A percentile compares a stretch with the other conserved stretches of the same genome.
These are phyloP conservation scores for Podarcis raffonei DNA, from an alignment of 2,113 vertebrate genomes.

Conservation along the genomic window DNA sequence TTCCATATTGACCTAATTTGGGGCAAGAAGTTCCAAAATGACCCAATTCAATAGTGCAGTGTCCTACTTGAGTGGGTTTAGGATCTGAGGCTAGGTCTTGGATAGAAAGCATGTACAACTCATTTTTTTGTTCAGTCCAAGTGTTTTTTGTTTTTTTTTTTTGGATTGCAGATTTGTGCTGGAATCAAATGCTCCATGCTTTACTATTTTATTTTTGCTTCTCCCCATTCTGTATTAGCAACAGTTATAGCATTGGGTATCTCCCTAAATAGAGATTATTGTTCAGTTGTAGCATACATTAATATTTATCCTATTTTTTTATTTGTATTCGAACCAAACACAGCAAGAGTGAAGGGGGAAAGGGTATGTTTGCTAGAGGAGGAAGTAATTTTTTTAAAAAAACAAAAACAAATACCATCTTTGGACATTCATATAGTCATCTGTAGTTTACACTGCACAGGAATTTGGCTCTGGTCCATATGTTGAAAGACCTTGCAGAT, in stretches of 20 bases:
- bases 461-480: constrained; percentile 34
- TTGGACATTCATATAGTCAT: neutral
- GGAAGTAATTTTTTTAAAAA: constrained; percentile 3
- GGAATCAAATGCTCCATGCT: neutral
- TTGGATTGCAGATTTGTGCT: no score
- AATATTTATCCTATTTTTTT: neutral
- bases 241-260: neutral
- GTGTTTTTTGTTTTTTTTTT: no score
- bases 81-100: no score
- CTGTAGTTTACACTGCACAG: constrained; percentile 23
- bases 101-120: no score
- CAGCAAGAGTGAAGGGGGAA: constrained; percentile 8
- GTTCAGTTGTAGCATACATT: neutral
- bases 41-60: no score
- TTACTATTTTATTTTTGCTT: neutral
- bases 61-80: no score
- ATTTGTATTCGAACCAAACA: neutral
- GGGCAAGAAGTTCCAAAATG: no score
- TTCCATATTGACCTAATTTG: no score
- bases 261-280: neutral
- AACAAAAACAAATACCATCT: no score
- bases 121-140: no score
- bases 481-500: constrained; percentile 56
- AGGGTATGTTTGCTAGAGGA: neutral
- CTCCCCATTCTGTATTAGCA: neutral